A percentile compares a stretch with the other conserved stretches of the same genome.
These are phyloP conservation scores for Lonchura striata DNA, from an alignment of 2,113 vertebrate genomes.

Conservation along the genomic window DNA sequence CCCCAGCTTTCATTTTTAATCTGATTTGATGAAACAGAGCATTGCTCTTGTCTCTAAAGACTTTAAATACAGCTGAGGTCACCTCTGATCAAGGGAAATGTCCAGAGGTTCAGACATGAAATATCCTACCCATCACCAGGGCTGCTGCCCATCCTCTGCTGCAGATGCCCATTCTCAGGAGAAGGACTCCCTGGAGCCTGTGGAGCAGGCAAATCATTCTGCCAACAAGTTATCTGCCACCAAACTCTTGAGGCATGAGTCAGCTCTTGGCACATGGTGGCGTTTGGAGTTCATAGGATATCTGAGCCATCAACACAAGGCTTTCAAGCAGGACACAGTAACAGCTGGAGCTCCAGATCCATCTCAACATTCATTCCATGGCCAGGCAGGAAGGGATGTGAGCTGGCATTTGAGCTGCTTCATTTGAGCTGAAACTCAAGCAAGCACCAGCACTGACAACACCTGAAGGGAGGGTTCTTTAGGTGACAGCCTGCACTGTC, in stretches of 20 bases:
- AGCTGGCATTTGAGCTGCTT: not conserved
- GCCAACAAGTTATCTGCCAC: not conserved
- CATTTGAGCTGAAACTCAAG: not conserved
- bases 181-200: not conserved
- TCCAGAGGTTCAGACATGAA: not conserved
- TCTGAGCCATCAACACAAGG: not conserved
- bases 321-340: not conserved
- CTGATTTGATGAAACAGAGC: not conserved
- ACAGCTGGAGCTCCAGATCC: not conserved
- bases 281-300: not conserved
- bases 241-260: not conserved
- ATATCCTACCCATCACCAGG: not conserved
- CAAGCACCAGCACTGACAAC: not conserved
- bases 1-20: not conserved
- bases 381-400: not conserved
- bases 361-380: not conserved
- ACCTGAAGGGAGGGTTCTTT: not conserved
- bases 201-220: not conserved
- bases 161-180: not conserved
- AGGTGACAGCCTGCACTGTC: not conserved
- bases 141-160: not conserved
- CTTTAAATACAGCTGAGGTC: not conserved
- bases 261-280: not conserved
- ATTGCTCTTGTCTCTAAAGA: not conserved
- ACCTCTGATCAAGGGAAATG: not conserved